Evolutionary conservation across 2,113 vertebrate species (phyloP).

Genomic region (Phylloscopus trochiloides): DNA sequence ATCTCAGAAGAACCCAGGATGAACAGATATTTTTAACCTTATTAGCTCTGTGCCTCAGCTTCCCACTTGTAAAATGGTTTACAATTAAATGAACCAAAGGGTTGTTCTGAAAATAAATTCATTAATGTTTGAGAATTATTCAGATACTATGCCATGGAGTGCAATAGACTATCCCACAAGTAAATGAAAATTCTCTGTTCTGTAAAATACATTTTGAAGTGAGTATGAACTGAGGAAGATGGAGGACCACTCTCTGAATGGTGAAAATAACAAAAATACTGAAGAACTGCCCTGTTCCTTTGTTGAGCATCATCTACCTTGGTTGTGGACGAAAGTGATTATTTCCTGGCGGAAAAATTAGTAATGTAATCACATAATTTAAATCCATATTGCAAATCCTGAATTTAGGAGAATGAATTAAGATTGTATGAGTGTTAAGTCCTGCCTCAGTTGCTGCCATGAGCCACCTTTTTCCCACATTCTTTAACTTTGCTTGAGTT

Average conservation of each 20-base stretch:
- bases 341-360: not conserved
- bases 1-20: constrained; percentile 37
- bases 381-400: not conserved
- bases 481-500: not conserved
- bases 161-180: not conserved
- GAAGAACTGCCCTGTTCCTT: not conserved
- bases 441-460: not conserved
- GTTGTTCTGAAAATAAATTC: constrained; percentile 59
- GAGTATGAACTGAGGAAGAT: not conserved
- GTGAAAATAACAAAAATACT: not conserved
- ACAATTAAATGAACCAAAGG: constrained; percentile 59
- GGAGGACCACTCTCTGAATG: not conserved
- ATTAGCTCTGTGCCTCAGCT: constrained; percentile 67
- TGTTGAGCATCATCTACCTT: not conserved
- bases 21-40: constrained; percentile 62
- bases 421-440: not conserved
- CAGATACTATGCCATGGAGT: constrained; percentile 3
- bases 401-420: not conserved
- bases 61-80: constrained; percentile 50
- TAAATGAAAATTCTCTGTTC: constrained; percentile 19
- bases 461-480: not conserved
- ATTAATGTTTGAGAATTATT: constrained; percentile 56
- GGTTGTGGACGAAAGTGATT: not conserved
- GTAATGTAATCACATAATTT: not conserved
- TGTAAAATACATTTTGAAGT: not conserved